phyloP scores from a whole-genome alignment of 1,140 invertebrate species.

The Bombus terrestris region DNA sequence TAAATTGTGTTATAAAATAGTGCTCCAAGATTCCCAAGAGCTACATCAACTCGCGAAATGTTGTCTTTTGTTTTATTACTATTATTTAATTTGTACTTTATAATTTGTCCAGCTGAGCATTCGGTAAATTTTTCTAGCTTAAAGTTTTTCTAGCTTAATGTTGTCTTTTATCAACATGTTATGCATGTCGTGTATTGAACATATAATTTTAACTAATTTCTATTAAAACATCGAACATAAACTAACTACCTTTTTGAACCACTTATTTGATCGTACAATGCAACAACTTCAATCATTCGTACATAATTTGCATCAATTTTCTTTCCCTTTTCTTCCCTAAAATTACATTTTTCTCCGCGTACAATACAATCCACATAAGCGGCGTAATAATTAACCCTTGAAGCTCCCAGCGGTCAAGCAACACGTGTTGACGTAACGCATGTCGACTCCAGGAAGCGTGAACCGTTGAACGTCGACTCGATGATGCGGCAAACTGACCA shows the following conservation, averaged over 20 bases:
- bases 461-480: slow-evolving; percentile 40
- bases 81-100: too few relatives aligned
- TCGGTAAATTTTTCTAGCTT: too few relatives aligned
- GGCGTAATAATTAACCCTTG: slow-evolving; percentile 11
- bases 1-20: not conserved
- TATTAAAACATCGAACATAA: too few relatives aligned
- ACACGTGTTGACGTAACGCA: slow-evolving; percentile 60
- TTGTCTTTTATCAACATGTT: too few relatives aligned
- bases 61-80: too few relatives aligned
- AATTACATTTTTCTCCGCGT: too few relatives aligned
- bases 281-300: not conserved
- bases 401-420: slow-evolving; percentile 28
- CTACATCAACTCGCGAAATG: not conserved
- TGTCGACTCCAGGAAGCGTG: slow-evolving; percentile 51
- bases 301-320: not conserved
- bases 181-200: too few relatives aligned
- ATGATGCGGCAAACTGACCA: slow-evolving; percentile 51
- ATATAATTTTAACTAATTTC: too few relatives aligned
- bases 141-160: not conserved
- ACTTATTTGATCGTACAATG: not conserved
- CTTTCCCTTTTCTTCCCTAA: not conserved
- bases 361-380: not conserved
- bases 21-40: not conserved
- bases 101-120: too few relatives aligned
- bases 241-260: too few relatives aligned